These are phyloP conservation scores for Vireo griseus DNA, from an alignment of 2,797 vertebrate genomes.

Conservation along the genomic window DNA sequence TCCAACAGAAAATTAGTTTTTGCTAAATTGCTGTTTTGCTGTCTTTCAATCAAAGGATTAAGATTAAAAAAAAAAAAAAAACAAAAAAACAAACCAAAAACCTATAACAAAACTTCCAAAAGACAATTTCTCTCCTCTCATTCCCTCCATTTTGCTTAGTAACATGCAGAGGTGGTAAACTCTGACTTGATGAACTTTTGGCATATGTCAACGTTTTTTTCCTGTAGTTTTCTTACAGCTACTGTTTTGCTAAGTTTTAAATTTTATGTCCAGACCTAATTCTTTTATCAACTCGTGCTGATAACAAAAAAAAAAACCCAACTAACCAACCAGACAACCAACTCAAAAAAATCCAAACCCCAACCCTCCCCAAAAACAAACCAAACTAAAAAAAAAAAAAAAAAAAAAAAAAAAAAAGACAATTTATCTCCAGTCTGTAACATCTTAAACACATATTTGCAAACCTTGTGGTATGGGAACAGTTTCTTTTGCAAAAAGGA, in stretches of 20 bases:
- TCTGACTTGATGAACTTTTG: neutral
- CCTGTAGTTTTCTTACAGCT: neutral
- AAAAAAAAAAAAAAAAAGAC: neutral
- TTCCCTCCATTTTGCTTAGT: neutral
- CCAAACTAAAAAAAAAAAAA: no score
- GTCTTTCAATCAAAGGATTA: neutral
- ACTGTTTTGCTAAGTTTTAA: neutral
- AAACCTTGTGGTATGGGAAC: neutral
- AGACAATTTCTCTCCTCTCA: neutral
- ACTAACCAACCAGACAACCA: no score
- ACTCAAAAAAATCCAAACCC: no score
- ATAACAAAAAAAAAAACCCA: neutral
- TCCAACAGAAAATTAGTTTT: neutral
- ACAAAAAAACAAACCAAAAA: neutral
- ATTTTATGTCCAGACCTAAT: neutral
- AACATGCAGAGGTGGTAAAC: neutral
- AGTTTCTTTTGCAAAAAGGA: neutral
- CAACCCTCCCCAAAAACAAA: no score
- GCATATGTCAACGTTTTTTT: neutral
- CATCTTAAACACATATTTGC: neutral
- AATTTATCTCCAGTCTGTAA: neutral
- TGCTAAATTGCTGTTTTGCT: neutral
- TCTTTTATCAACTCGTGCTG: neutral
- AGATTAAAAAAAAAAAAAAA: neutral
- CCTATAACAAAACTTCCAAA: neutral